Conservation (phyloP, 2,888 invertebrate genomes). For the Venusia cambrica region DNA sequence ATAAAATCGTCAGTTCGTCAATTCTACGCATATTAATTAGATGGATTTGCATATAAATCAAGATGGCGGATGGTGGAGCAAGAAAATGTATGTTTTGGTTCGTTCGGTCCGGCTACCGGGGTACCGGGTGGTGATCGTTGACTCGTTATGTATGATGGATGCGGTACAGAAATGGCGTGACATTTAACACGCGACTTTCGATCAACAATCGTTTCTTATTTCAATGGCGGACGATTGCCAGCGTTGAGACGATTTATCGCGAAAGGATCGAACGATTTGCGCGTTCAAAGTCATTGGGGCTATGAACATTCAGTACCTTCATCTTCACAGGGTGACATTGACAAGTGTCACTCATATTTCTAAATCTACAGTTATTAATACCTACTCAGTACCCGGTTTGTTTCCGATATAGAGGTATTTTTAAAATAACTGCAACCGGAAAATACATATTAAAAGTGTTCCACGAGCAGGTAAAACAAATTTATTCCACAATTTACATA, state of each 20-base stretch:
- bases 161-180: conserved; percentile 17
- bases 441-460: too few species aligned
- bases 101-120: conserved; percentile 18
- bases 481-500: conserved; percentile 16
- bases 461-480: conserved; percentile 3
- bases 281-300: conserved; percentile 7
- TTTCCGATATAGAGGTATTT: too few species aligned
- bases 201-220: conserved; percentile 17
- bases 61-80: conserved; percentile 13
- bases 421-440: conserved; percentile 1
- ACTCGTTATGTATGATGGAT: conserved; percentile 21
- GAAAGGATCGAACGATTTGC: conserved; percentile 9
- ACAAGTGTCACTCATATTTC: conserved; percentile 2
- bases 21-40: conserved; percentile 28
- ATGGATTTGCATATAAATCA: conserved; percentile 27
- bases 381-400: too few species aligned
- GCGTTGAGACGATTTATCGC: conserved; percentile 12
- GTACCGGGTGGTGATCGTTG: conserved; percentile 4
- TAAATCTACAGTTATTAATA: too few species aligned
- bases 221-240: conserved; percentile 20
- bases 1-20: conserved; percentile 34
- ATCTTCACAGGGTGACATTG: conserved; percentile 1
- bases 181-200: conserved; percentile 22
- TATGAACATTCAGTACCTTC: conserved; percentile 4
- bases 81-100: conserved; percentile 14